Base-by-base conservation (phyloP, 2,888 invertebrate species). In the Orgyia antiqua region DNA sequence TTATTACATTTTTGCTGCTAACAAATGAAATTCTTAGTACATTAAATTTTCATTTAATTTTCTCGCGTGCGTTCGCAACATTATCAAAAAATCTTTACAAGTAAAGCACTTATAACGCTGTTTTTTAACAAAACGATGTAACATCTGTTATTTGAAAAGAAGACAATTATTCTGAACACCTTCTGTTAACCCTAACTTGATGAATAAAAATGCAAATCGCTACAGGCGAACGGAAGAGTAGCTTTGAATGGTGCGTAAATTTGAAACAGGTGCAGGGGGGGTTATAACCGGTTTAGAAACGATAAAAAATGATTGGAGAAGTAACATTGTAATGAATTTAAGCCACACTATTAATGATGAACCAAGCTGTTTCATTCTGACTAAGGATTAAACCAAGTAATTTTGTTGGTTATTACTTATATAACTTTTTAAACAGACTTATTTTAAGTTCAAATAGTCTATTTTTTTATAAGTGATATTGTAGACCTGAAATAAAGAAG, bases 181-280 rank as follows among this genome's bases (percentile, higher is more conserved):
- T 34, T 17, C 35, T 35, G 36, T 11, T 38, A 53, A 52, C 59
- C 64, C 61, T 53, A 51, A 36, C 30, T 33, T 73, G 66, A 71
- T 68, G 63, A 64, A 63, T 60, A 73, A 75, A 78, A 78, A 80
- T 77, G 71, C 68, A 74, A 72, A 74, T 58, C 27, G 40, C 60
- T 42, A 50, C 50, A 40, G 53, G 53, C 59, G 58, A 58, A 56
- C 77, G 78, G 77, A 78, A 80, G 78, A 80, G 58, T 67, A 68
- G 61, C 53, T 69, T 57, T 61, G 73, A 78, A 82, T 78, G 52
- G 66, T 50, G 52, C 45, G 63, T 68, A 68, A 69, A 74, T 74
- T 69, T 42, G 58, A 56, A 73, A 74, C 83, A 83, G 80, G 83
- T 83, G 80, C 42, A 36, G 48, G 49, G 21, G 13, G 68, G 64